Percentiles rank a stretch among this genome's conserved stretches.
These are phyloP conservation scores for Phymastichus coffea DNA, from an alignment of 1,140 invertebrate species.

Conservation along the genomic window DNA sequence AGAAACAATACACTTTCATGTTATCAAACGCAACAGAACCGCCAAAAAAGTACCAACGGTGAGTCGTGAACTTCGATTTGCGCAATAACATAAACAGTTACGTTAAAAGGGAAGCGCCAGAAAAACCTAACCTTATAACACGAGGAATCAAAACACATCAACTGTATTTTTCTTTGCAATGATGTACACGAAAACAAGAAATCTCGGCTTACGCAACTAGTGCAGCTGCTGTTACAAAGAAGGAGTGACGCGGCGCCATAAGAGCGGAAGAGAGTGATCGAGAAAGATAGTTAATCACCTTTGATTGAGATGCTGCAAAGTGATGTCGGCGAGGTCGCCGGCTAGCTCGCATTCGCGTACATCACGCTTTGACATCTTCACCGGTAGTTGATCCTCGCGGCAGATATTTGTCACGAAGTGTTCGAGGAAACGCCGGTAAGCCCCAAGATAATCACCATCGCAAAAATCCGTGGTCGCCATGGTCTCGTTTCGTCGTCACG, in stretches of 20 bases:
- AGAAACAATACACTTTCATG: too few species aligned
- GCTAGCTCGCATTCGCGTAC: conserved; percentile 69
- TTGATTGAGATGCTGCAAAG: conserved; percentile 72
- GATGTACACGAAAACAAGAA: conserved; percentile 1
- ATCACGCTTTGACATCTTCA: conserved; percentile 68
- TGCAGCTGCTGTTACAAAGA: background rate
- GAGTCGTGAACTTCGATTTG: too few species aligned
- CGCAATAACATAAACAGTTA: too few species aligned
- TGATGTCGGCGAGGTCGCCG: conserved; percentile 76
- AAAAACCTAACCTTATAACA: too few species aligned
- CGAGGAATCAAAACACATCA: too few species aligned
- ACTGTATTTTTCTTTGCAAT: too few species aligned
- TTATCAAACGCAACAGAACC: too few species aligned
- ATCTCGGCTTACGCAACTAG: background rate
- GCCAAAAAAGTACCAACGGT: too few species aligned
- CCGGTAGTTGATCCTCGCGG: conserved; percentile 71
- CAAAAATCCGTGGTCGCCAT: conserved; percentile 21
- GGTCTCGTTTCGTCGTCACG: too few species aligned
- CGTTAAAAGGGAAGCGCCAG: too few species aligned
- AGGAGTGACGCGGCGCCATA: background rate
- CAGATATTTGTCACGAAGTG: conserved; percentile 64
- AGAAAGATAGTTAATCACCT: conserved; percentile 62
- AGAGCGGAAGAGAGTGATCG: background rate
- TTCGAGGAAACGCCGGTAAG: conserved; percentile 69
- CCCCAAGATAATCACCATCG: conserved; percentile 67